Evolutionary conservation across 2,888 invertebrate species (phyloP).

Genomic region (Catocala fraxini): DNA sequence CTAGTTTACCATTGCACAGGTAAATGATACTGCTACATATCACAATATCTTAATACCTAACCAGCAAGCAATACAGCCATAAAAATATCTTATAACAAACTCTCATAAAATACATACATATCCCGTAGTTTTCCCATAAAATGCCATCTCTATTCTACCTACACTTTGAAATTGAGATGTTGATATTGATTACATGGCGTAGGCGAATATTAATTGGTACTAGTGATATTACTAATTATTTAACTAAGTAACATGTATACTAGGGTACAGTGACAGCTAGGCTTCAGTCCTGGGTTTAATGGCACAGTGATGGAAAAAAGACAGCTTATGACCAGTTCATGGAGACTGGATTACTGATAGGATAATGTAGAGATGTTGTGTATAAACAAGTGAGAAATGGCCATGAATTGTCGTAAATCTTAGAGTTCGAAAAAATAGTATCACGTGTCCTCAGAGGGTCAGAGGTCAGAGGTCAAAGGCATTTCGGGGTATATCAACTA

Average conservation of each 20-base stretch:
- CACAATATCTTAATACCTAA: neutral
- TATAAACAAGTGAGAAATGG: no score
- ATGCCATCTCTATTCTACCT: conserved; percentile 20
- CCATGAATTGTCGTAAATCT: no score
- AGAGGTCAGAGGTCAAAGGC: no score
- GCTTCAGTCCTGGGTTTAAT: conserved; percentile 11
- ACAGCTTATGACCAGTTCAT: neutral
- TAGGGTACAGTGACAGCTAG: conserved; percentile 6
- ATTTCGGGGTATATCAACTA: no score
- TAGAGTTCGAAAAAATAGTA: no score
- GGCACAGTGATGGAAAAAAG: neutral
- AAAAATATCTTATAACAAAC: neutral
- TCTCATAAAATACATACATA: neutral
- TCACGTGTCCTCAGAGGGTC: no score
- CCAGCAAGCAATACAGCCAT: neutral
- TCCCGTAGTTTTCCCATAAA: conserved; percentile 9
- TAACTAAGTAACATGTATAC: conserved; percentile 29
- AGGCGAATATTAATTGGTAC: conserved; percentile 49
- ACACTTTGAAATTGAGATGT: conserved; percentile 49
- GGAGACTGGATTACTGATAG: neutral
- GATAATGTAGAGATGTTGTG: no score
- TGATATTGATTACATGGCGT: conserved; percentile 38
- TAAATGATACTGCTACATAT: no score
- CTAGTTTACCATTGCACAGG: no score
- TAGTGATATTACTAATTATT: conserved; percentile 48